These are phyloP conservation scores for Agrochola litura DNA, from an alignment of 2,888 invertebrate genomes.

Conservation along the genomic window DNA sequence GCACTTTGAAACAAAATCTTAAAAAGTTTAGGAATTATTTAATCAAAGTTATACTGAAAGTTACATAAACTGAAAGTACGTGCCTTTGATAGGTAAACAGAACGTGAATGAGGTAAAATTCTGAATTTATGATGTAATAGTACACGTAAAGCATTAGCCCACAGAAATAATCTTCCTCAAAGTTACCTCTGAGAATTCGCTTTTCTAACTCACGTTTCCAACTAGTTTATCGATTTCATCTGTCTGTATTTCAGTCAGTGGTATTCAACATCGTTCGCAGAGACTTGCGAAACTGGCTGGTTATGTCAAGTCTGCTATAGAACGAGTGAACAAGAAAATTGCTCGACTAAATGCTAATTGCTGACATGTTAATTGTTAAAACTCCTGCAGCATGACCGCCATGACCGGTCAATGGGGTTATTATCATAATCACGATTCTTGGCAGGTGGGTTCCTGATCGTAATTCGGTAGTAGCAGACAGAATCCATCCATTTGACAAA, in stretches of 20 bases:
- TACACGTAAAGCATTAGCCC: conserved; percentile 13
- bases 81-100: neutral
- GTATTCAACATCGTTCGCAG: conserved; percentile 14
- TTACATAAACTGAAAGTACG: neutral
- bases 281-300: neutral
- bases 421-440: neutral
- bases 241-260: conserved; percentile 22
- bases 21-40: neutral
- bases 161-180: conserved; percentile 2
- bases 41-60: neutral
- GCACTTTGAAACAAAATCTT: neutral
- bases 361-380: neutral
- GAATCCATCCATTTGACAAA: neutral
- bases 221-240: conserved; percentile 49
- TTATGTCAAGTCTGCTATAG: neutral
- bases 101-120: neutral
- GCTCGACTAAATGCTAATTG: neutral
- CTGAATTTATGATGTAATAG: neutral
- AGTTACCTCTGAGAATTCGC: conserved; percentile 20
- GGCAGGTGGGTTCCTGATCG: neutral
- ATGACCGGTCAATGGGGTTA: conserved; percentile 16
- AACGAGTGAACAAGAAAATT: conserved; percentile 13
- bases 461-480: neutral
- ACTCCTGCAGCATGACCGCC: neutral
- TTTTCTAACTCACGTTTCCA: conserved; percentile 28